Evolutionary conservation across 2,113 vertebrate species (phyloP), one percentile per base, ranked within the genome.

Genomic region (Misgurnus anguillicaudatus): DNA sequence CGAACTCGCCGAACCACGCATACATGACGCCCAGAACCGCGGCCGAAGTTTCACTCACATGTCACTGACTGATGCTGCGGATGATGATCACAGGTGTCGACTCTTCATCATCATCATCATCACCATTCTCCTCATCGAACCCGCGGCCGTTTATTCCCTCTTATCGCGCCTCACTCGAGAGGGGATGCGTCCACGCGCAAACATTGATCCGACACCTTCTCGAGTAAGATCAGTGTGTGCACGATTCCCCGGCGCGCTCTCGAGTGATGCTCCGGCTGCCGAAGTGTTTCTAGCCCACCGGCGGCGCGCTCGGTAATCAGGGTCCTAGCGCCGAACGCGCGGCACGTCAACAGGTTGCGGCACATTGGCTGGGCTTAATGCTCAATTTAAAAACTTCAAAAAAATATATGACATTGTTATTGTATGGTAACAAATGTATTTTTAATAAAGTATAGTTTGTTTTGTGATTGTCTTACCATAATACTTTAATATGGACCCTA

Each of bases 41-140:
- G 24, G 24, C 24, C 24, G 24, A 31, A 8, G 66, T 48, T 45
- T 21, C 19, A 79, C 80, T 81, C 80, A 83, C 81, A 80, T 82
- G 55, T 82, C 80, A 77, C 62, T 41, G 65, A 64, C 19, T 47
- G 57, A 58, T 45, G 73, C 77, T 62, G 45, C 53, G 55, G 77
- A 77, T 73, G 38, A 61, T 77, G 16, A 77, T 41, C 36, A 36
- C 66, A 62, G 66, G 58, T 64, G 41, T 48, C 4, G 19, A 41
- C 41, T 75, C 72, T 47, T 75, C 39, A 36, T 75, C 72, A 13
- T 73, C 70, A 36, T 55, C 68, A 3, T 71, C 68, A n/a, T 71
- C 72, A 13, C 58, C 70, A 17, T 55, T 48, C 2, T 71, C 68
- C 17, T 71, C 51, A 57, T 57, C 53, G 38, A 71, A 36, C 55